Conservation (phyloP, 2,888 invertebrate species). For the Xanthorhoe designata region DNA sequence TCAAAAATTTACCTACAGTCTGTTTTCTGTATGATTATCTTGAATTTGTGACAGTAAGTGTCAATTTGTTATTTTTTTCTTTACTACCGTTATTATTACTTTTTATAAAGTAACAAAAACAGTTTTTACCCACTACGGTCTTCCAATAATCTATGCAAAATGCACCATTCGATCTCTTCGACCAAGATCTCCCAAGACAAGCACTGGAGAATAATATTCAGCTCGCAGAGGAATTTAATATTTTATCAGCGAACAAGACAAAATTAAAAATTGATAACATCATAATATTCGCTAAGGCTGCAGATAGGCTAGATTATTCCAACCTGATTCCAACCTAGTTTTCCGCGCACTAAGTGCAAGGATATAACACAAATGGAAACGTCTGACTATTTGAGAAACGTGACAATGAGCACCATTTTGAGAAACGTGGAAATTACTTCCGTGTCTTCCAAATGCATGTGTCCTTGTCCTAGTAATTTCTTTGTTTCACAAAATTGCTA, state of each 20-base stretch:
- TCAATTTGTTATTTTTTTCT: no score
- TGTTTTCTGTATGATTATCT: no score
- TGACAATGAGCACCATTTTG: no score
- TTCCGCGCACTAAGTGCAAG: constrained; percentile 46
- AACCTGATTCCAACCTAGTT: constrained; percentile 69
- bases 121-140: neutral
- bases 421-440: no score
- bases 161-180: neutral
- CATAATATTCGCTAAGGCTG: constrained; percentile 56
- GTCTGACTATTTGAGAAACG: neutral
- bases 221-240: constrained; percentile 23
- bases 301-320: constrained; percentile 68
- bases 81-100: no score
- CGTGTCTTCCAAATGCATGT: no score
- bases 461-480: no score
- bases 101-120: neutral
- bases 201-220: constrained; percentile 11
- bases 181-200: neutral
- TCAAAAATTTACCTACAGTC: no score
- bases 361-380: constrained; percentile 46
- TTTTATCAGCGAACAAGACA: constrained; percentile 24
- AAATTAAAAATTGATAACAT: constrained; percentile 50
- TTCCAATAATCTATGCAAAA: neutral
- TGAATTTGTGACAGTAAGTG: no score
- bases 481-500: no score